A percentile compares a stretch with the other conserved stretches of the same genome.
These are phyloP conservation scores for Ctenodactylus gundi DNA, from an alignment of 2,113 vertebrate genomes.

Conservation along the genomic window DNA sequence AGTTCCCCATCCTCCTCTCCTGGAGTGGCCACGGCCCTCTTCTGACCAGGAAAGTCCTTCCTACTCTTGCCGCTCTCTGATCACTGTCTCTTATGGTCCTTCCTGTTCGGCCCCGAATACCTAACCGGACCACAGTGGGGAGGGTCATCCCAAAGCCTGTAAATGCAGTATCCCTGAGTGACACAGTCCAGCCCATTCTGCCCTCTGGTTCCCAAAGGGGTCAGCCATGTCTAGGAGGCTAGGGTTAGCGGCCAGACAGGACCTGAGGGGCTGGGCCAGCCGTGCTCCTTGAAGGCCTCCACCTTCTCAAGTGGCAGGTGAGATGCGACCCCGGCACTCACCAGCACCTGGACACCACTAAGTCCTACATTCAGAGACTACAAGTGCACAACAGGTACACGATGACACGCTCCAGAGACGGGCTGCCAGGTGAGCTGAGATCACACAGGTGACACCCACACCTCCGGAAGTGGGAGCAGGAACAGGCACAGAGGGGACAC, in stretches of 20 bases:
- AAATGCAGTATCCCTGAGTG: too few species aligned
- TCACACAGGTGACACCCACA: background rate
- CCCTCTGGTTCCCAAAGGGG: background rate
- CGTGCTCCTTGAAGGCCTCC: background rate
- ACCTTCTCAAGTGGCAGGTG: background rate
- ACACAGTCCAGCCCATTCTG: too few species aligned
- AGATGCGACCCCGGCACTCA: background rate
- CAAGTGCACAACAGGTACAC: background rate
- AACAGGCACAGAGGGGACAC: background rate
- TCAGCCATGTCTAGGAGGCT: background rate
- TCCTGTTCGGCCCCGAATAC: background rate
- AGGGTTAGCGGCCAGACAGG: background rate
- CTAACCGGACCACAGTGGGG: background rate
- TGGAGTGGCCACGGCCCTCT: background rate
- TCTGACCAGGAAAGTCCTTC: background rate
- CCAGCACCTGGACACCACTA: background rate
- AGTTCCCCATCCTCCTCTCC: fast-evolving
- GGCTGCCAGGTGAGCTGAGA: background rate
- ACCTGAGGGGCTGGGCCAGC: background rate
- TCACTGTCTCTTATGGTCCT: background rate
- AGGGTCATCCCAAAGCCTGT: background rate
- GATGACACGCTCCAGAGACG: background rate
- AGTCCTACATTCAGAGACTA: background rate
- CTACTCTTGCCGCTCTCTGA: background rate
- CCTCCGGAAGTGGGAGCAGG: too few species aligned